Evolutionary conservation across 2,797 vertebrate species (phyloP), one percentile per base, ranked within the genome.

Genomic region (Crypturellus tataupa): DNA sequence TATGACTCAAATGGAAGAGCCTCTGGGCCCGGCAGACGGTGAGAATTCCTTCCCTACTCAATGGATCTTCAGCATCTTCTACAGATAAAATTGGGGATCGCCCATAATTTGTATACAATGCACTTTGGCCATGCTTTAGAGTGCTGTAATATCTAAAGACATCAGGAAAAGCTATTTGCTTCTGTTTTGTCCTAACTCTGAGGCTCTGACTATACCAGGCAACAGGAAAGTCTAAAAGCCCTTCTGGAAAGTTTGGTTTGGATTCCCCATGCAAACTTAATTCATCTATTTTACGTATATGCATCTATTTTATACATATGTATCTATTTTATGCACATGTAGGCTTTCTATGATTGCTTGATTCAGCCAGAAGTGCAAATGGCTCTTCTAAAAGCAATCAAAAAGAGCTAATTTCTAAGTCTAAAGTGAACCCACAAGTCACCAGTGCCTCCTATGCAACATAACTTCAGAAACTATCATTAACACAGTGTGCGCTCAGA

Each of bases 41-140:
- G 62, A 7, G 25, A 23, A 68, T 19, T 80, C 83, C 70, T 35
- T 51, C 35, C 47, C 42, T n/a, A 27, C 42, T 18, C 69, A 73
- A 40, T 44, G 69, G 16, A 65, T 70, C 35, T 65, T 35, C 53
- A 77, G 55, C 37, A 33, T 19, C 70, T 67, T 55, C 64, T 39
- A 18, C 1, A 64, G 47, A 60, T 51, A 76, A 71, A 60, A 39
- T 1, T 55, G 23, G 24, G n/a, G 0, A 0, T 2, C 2, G 0
- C 42, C 44, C 68, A 39, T 9, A 35, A 39, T 1, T 10, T 59
- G n/a, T 69, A 79, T 1, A 1, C 33, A 17, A 14, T 4, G 16
- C 21, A 21, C 40, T 64, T 24, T n/a, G 47, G 37, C 55, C 27
- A 58, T 0, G 0, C 17, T 70, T 62, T 27, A 8, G 2, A 53